Evolutionary conservation across 2,888 invertebrate species (phyloP), one percentile per base, ranked within the genome.

Genomic region (Hirtodrosophila trivittata): DNA sequence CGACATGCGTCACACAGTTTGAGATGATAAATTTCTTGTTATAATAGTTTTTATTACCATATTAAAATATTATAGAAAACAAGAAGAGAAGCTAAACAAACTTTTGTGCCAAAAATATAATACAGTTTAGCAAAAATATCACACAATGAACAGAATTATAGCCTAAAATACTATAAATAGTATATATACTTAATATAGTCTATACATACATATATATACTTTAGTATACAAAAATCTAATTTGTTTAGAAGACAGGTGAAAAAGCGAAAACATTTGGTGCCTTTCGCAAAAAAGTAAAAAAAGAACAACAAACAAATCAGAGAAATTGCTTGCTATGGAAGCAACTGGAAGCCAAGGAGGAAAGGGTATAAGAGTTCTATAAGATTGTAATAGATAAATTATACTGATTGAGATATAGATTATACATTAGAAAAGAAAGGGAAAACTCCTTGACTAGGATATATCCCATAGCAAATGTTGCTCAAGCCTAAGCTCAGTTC

Each of bases 1-100:
- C 64, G 65, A 66, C 50, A 58, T 84, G 81, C 81, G 85, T 86
- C 87, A 82, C 60, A 63, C 75, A 45, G 66, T 77, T 84, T 66
- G 47, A 56, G 32, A 65, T 84, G 85, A 84, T 77, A 86, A 67
- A 86, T 85, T 56, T 85, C 69, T 63, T 82, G 37, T 64, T 65
- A 75, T 75, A 69, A 84, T 86, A 63, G 69, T 63, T 77, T 75
- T 82, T 77, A 75, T 81, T 71, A 69, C 64, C 52, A 57, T 28
- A 28, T 25, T 16, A 4, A 39, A 39, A 26, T n/a, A 13, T 12
- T 18, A 21, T 57, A 16, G 74, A 38, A 45, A 21, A 57, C 39
- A 56, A 43, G 25, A 25, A 3, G 25, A 28, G 28, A 7, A 28
- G 5, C 9, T 8, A 28, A 28, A 9, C 7, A 28, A 46, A 16